Base-by-base conservation (phyloP, 1,140 invertebrate species). In the Lysiphlebus fabarum region DNA sequence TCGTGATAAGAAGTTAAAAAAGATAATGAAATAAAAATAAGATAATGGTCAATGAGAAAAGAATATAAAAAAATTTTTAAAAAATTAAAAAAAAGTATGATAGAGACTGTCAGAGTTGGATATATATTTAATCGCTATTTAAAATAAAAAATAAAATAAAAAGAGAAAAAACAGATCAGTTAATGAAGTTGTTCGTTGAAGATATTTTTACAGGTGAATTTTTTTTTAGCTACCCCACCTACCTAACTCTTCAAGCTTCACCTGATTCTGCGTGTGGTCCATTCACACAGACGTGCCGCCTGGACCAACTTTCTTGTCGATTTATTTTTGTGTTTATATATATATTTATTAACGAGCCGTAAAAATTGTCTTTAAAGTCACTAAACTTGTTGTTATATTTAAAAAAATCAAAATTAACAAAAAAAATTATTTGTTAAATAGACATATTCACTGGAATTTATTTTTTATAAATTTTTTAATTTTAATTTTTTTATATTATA, bases 241-340 rank as follows among this genome's bases (percentile, higher is more conserved):
- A 50, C 47, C 9, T 6, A 4, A 9, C 17, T 36, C 10, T 41
- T 54, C 64, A 63, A 71, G 66, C 67, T 77, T 76, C 69, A 76
- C 77, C 76, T 78, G 77, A 76, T 77, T 66, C 67, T 77, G 77
- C 69, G 77, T 78, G 77, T 78, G 77, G 77, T 77, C 77, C 75
- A 79, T 78, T 78, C 73, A 78, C 71, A 72, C 62, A 26, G 45
- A 42, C 50, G 40, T 45, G 55, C 53, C 42, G 45, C 33, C 34
- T 43, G 26, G 8, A 26, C 43, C 7, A 41, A 12, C 45, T 43
- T 33, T 34, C 34, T 47, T 43, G 36, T 17, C 44, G n/a, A 56
- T 10, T 56, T 47, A 7, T 34, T 44, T 56, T 47, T 38, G 45
- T 57, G 12, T 57, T 57, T 38, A 41, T 48, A 48, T 36, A 56